Evolutionary conservation across 1,140 invertebrate genomes (phyloP), one percentile per base, ranked within the genome.

Genomic region (Euura saliciscinereae): DNA sequence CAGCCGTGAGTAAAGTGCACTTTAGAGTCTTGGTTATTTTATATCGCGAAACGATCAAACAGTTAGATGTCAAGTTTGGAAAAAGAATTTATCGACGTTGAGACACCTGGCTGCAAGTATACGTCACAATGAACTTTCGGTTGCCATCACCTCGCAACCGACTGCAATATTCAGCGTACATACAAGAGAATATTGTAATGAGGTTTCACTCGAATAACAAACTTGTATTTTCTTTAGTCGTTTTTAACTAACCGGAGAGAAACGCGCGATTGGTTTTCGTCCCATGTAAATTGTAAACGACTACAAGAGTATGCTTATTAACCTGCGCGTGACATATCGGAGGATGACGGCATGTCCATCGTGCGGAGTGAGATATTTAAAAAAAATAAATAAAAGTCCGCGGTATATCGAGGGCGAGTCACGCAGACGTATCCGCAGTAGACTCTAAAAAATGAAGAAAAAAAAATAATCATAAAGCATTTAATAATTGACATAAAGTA

Each of bases 401-500:
- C n/a, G 11, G 28, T 28, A 59, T 59, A 59, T 59, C 51, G 51
- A 6, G 51, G 51, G 51, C 51, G 11, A 11, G 11, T 11, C 6
- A 6, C 2, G 46, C 46, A 51, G 1, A 59, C 6, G 51, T 59
- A 59, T 59, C 10, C 5, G 51, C 0, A 59, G 8, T 59, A 59
- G 8, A 3, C 43, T 4, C 28, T 28, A 4, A 4, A 11, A 67
- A 67, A 42, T 3, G 13, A 66, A 66, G 6, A 66, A 66, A 66
- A 66, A 66, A 66, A 66, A 66, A 28, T 13, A 28, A 42, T 67
- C 66, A 4, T 11, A 67, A 28, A 67, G 13, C 13, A 67, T 11
- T 67, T 45, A 43, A 68, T 69, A 74, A 76, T 44, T 10, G 44
- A 13, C 65, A 65, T 46, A 44, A 71, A 59, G 3, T 59, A 76